These are phyloP conservation scores for Drosophila barbarae DNA, from an alignment of 2,888 invertebrate genomes.

Conservation along the genomic window DNA sequence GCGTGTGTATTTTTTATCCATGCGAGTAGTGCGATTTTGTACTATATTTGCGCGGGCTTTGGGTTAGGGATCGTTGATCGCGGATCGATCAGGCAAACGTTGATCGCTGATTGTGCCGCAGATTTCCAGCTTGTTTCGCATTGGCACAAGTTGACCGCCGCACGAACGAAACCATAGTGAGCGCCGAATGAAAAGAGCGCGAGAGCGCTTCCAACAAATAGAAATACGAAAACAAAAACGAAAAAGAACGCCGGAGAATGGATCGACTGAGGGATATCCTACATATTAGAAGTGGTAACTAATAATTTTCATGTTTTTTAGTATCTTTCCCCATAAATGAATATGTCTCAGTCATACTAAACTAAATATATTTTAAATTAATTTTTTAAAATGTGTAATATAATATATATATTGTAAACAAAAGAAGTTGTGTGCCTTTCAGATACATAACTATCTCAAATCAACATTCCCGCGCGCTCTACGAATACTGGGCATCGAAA, in stretches of 20 bases:
- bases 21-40: slow-evolving; percentile 3
- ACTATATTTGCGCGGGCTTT: slow-evolving; percentile 36
- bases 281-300: not conserved
- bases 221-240: slow-evolving; percentile 42
- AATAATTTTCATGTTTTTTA: not conserved
- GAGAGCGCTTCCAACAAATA: slow-evolving; percentile 40
- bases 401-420: too few relatives aligned
- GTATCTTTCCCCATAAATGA: not conserved
- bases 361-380: not conserved
- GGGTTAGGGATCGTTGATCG: slow-evolving; percentile 20
- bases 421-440: too few relatives aligned
- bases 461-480: not conserved
- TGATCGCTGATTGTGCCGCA: slow-evolving; percentile 30
- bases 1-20: slow-evolving; percentile 6
- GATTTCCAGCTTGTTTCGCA: slow-evolving; percentile 27
- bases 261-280: not conserved
- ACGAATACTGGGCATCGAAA: slow-evolving; percentile 4
- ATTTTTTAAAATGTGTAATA: not conserved
- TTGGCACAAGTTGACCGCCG: slow-evolving; percentile 54
- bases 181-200: slow-evolving; percentile 30
- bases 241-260: not conserved
- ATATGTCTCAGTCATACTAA: too few relatives aligned
- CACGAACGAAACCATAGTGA: slow-evolving; percentile 70
- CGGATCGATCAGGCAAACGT: slow-evolving; percentile 16
- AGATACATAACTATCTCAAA: not conserved